Evolutionary conservation across 2,888 invertebrate species (phyloP), one percentile per base, ranked within the genome.

Genomic region (Oscheius myriophilus): DNA sequence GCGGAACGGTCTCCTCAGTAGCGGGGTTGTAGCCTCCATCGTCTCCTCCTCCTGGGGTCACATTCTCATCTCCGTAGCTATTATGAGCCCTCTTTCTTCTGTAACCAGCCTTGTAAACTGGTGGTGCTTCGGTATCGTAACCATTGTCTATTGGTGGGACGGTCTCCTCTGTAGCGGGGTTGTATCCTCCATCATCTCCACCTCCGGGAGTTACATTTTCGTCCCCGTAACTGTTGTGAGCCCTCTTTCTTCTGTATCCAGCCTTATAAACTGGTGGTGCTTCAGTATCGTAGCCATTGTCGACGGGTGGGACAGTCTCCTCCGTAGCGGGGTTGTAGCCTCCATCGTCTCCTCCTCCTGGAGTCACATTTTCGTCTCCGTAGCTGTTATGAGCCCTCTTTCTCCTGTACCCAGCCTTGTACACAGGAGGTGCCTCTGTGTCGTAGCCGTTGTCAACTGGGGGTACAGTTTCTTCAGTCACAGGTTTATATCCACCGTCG

Each of bases 291-390:
- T 65, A 65, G 54, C 54, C 64, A n/a, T 65, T 43, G 18, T 65
- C 64, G 6, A 46, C 55, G 1, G 64, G 64, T 18, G 62, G 25
- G 16, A 49, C 51, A 18, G 53, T 65, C 18, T 54, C 54, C 54
- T 65, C 64, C 21, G 21, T 25, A 4, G 4, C 23, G 6, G 53
- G 9, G 7, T 53, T 26, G 25, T 53, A 53, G 18, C 53, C 53
- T 23, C 53, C 25, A 46, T 18, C 46, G 26, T 53, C 53, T 59
- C 23, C 41, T 43, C 39, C 39, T 16, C 39, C 41, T 1, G 55
- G 55, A 2, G 55, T 69, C 41, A 72, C 72, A 57, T 66, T 65
- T 41, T 75, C 75, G 59, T 75, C 75, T 69, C 75, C 75, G 54
- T 75, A 75, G 42, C 42, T 43, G 46, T 63, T 61, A 4, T 18